Base-by-base conservation (phyloP, 1,140 invertebrate species). In the Atopsyche davidsoni region DNA sequence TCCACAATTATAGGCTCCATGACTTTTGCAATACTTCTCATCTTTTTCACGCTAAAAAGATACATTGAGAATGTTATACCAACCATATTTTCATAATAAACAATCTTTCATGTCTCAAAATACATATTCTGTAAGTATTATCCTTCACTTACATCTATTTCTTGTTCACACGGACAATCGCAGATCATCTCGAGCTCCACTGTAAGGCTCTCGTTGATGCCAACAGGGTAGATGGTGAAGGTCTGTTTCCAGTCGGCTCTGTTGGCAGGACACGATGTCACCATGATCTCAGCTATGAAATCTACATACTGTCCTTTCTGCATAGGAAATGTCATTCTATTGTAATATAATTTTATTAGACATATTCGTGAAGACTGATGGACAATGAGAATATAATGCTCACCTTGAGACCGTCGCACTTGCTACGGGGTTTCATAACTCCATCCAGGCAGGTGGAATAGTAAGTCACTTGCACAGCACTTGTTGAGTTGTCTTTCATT, bases 171-270 rank as follows among this genome's bases (percentile, higher is more conserved):
- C 17, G 84, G 82, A 61, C 93, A 98, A 55, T 91, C 84, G 62
- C 93, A 97, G 1, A 92, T 68, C 78, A 96, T 87, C 62, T 93
- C 84, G 47, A 97, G 64, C 58, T 93, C 83, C 1, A 97, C 80
- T 3, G 78, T 76, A 3, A 97, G 72, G 61, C 80, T 84, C 67
- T 97, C 95, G 51, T 89, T 87, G 31, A 96, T 82, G 54, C 92
- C 93, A 17, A 95, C 89, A 1, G 93, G 93, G 72, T 93, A 93
- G 54, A 98, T 96, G 43, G 83, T 73, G 60, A 96, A 88, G 10
- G 69, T 78, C 64, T 90, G 86, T 18, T 79, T 82, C 83, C 89
- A 92, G 56, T 92, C 82, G 9, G 74, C 75, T 41, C 75, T 78
- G 65, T 91, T 80, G 46, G 78, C 71, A 3, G 82, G 86, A 66